A percentile compares a stretch with the other conserved stretches of the same genome.
Evolutionary conservation across 2,113 vertebrate genomes (phyloP).

Genomic region (Ammospiza caudacuta): DNA sequence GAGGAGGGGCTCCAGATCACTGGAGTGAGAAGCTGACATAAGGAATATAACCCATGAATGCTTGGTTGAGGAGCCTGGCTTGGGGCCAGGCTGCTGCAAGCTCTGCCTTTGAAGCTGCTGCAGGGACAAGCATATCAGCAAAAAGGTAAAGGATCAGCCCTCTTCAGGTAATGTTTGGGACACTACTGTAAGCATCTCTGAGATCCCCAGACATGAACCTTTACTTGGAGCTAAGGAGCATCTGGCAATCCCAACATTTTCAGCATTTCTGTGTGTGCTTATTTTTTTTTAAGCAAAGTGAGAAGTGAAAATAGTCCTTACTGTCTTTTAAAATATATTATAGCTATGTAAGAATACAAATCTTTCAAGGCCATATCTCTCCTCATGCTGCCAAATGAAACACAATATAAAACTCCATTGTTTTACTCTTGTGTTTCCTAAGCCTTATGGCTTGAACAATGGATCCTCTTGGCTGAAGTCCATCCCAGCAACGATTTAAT

Average conservation of each 20-base stretch:
- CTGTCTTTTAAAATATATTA: not conserved
- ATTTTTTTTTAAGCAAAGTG: not conserved
- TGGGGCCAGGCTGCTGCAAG: not conserved
- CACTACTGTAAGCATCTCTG: not conserved
- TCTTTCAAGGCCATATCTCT: constrained; percentile 11
- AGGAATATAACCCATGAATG: not conserved
- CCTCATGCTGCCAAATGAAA: constrained; percentile 15
- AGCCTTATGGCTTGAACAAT: not conserved
- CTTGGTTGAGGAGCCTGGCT: not conserved
- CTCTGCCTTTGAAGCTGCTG: not conserved
- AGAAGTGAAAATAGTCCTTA: not conserved
- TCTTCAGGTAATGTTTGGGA: not conserved
- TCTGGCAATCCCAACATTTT: not conserved
- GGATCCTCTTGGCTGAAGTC: constrained; percentile 50
- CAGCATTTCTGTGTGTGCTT: not conserved
- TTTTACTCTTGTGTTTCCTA: constrained; percentile 3
- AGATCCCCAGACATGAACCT: not conserved
- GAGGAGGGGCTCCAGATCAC: not conserved
- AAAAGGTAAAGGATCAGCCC: not conserved
- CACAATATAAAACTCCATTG: constrained; percentile 20
- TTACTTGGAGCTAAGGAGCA: not conserved
- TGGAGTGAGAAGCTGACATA: not conserved
- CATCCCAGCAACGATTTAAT: constrained; percentile 34
- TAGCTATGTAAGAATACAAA: not conserved
- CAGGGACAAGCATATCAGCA: not conserved